Evolutionary conservation across 2,113 vertebrate species (phyloP).

Genomic region (Carassius carassius): DNA sequence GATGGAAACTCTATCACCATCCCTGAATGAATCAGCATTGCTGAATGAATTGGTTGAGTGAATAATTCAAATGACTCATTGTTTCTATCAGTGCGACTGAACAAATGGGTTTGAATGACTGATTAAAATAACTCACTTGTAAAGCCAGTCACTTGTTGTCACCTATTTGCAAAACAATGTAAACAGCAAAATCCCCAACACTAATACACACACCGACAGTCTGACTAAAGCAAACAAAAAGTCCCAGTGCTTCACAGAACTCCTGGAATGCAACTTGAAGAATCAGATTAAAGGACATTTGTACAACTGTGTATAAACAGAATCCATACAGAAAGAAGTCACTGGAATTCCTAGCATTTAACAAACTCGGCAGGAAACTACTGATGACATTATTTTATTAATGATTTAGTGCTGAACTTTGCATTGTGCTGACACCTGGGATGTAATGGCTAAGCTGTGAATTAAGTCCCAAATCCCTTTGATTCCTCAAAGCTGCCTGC

Average conservation of each 20-base stretch:
- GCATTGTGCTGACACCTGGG: slow-evolving; percentile 79
- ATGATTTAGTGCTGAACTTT: slow-evolving; percentile 78
- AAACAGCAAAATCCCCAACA: not conserved
- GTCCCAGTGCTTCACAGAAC: not conserved
- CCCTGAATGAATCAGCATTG: too few relatives aligned
- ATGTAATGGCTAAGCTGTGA: slow-evolving; percentile 75
- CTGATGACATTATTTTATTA: slow-evolving; percentile 77
- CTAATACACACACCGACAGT: not conserved
- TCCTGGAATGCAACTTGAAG: not conserved
- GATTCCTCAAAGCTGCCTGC: slow-evolving; percentile 72
- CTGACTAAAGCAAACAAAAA: not conserved
- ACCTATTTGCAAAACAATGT: not conserved
- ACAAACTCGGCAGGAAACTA: slow-evolving; percentile 57
- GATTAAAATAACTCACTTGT: not conserved
- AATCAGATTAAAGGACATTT: not conserved
- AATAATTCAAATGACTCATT: not conserved
- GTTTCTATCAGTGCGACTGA: not conserved
- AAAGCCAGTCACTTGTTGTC: not conserved
- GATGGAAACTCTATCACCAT: too few relatives aligned
- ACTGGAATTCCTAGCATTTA: slow-evolving; percentile 63
- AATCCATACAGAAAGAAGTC: not conserved
- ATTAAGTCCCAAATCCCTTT: slow-evolving; percentile 78
- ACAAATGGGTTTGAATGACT: not conserved
- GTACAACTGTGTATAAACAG: not conserved
- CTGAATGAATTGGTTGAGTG: too few relatives aligned